phyloP scores from a whole-genome alignment of 2,888 invertebrate genomes.

The Standfussiana lucernea region DNA sequence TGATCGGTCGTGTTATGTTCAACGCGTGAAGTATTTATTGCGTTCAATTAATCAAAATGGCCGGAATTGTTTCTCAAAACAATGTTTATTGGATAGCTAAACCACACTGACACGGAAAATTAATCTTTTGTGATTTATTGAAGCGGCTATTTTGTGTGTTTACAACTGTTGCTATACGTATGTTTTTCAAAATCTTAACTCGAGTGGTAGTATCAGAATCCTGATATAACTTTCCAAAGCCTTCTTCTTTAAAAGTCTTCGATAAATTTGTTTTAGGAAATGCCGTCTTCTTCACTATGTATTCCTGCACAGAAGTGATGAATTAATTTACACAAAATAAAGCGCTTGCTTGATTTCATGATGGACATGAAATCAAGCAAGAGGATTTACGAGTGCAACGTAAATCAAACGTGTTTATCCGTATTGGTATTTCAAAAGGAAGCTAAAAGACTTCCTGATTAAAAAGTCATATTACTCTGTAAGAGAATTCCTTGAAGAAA shows the following conservation, averaged over 20 bases:
- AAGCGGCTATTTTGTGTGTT: not conserved
- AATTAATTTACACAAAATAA: not conserved
- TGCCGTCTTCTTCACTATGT: not conserved
- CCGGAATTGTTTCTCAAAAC: slow-evolving; percentile 43
- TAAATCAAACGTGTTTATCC: slow-evolving; percentile 58
- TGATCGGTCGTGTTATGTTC: slow-evolving; percentile 63
- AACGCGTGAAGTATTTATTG: slow-evolving; percentile 52
- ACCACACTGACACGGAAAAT: slow-evolving; percentile 2
- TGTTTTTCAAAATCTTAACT: not conserved
- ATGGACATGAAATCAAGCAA: no score
- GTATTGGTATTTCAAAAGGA: no score
- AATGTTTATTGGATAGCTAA: slow-evolving; percentile 34
- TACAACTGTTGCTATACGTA: not conserved
- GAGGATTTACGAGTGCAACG: slow-evolving; percentile 46
- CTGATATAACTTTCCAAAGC: not conserved
- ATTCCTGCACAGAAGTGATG: no score
- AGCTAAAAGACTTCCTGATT: no score
- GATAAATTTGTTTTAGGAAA: not conserved
- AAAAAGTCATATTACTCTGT: no score
- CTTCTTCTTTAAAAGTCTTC: not conserved
- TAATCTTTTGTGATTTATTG: not conserved
- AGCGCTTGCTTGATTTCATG: not conserved
- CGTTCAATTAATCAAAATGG: slow-evolving; percentile 63
- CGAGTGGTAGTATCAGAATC: not conserved
- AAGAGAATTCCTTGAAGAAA: no score